Evolutionary conservation across 2,888 invertebrate species (phyloP), one percentile per base, ranked within the genome.

Genomic region (Cataglyphis rosenhaueri): DNA sequence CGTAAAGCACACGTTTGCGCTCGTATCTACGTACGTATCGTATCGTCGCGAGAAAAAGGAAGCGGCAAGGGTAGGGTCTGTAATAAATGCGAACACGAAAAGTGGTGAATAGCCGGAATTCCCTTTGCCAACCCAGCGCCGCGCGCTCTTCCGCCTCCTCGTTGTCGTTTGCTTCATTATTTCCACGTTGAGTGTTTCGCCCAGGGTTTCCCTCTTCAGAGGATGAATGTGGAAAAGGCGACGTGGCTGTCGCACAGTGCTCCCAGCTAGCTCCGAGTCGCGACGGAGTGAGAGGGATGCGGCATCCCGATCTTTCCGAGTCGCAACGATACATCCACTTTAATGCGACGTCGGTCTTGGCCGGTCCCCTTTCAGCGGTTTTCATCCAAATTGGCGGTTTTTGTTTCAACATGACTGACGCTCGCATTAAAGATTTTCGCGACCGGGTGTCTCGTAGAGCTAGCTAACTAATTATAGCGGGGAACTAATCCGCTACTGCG

Each of bases 371-470:
- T 89, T 86, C 86, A 81, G 83, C 82, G 88, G 87, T 85, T 88
- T 88, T 84, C 85, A 57, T 66, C 85, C 32, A 89, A 89, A 89
- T 88, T 89, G 88, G 87, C 84, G 84, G 89, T 85, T 89, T 89
- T 89, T 89, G 85, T 88, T 89, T 85, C 85, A 57, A 75, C 64
- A 75, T 65, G 79, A 35, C 75, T 76, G 76, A 41, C 78, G 64
- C 83, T 76, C 79, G 84, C 83, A 88, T 89, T 89, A 89, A 86
- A 89, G 88, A 89, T 89, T 89, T 84, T 79, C 82, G 62, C 62
- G 81, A 70, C 64, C 52, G 62, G 81, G 81, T 85, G 81, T 81
- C 84, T 75, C 79, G 73, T 71, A 70, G 41, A 41, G 25, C 25
- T 25, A 25, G 32, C 74, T 64, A 52, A 81, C 83, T 88, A 88